Evolutionary conservation across 2,888 invertebrate species (phyloP), one percentile per base, ranked within the genome.

Genomic region (Caenorhabditis imperialis): DNA sequence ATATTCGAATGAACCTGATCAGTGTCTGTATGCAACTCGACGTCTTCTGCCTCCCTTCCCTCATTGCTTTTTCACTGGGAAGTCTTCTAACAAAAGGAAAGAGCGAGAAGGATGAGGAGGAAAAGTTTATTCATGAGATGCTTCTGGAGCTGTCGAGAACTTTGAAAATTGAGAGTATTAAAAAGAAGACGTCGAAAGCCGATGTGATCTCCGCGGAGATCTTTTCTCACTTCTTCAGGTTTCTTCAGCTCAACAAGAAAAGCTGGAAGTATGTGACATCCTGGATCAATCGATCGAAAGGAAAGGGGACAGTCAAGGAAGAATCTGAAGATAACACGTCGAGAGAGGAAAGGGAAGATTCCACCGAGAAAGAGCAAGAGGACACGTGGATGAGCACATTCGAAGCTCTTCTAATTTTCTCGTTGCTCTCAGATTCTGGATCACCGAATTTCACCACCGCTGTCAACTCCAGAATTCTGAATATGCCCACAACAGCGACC

Each of bases 171-270:
- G 65, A 65, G 1, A 7, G 14, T 3, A 40, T 73, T 20, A 48
- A 44, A 10, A 65, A 65, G 25, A 55, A 50, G 30, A 65, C 58
- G 0, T 42, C 42, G 40, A 53, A 58, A 42, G 37, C 48, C 3
- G 72, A 73, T 22, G 8, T 14, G 1, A 22, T 76, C 1, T 38
- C 74, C 12, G 7, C 33, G 6, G 71, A 70, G 7, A 48, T 71
- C 14, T 76, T 62, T 37, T 30, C 58, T 3, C 67, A 69, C 33
- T 70, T 78, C 22, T 53, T 55, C 22, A 60, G 71, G 38, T 71
- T 53, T 27, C 25, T 78, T 1, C 78, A 76, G 35, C 45, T 78
- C 20, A 74, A 74, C n/a, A 48, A 44, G 18, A 73, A 74, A 14
- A 55, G 50, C 3, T 78, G 78, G 78, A 70, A 69, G 35, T 27